A percentile compares a stretch with the other conserved stretches of the same genome.
phyloP scores from a whole-genome alignment of 1,140 invertebrate genomes.

The Myzus persicae region DNA sequence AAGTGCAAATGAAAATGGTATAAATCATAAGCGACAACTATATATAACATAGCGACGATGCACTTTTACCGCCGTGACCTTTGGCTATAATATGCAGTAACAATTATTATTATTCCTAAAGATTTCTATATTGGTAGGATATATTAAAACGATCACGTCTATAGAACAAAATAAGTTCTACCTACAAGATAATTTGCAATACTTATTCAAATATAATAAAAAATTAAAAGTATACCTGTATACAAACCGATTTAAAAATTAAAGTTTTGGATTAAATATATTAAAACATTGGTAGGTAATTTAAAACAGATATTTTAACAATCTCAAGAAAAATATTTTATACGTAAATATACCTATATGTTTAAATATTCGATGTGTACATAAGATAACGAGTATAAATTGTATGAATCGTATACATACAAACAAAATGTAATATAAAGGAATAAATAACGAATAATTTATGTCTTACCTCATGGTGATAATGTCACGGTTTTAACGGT shows the following conservation, averaged over 20 bases:
- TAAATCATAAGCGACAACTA: constrained; percentile 21
- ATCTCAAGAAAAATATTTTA: background rate
- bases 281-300: background rate
- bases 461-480: background rate
- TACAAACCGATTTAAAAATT: background rate
- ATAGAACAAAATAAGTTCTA: too few relatives aligned
- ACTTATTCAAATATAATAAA: background rate
- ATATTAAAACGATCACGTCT: too few relatives aligned
- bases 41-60: background rate
- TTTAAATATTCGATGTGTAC: background rate
- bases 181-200: too few relatives aligned
- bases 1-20: background rate
- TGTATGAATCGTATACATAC: background rate
- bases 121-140: too few relatives aligned
- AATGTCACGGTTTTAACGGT: background rate
- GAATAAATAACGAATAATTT: constrained; percentile 23
- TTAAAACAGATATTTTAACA: constrained; percentile 1
- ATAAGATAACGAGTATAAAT: background rate
- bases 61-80: background rate
- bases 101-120: background rate
- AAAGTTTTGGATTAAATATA: background rate
- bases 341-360: background rate
- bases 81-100: background rate
- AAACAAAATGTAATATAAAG: background rate
- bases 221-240: background rate